Evolutionary conservation across 2,113 vertebrate species (phyloP).

Genomic region (Numida meleagris): DNA sequence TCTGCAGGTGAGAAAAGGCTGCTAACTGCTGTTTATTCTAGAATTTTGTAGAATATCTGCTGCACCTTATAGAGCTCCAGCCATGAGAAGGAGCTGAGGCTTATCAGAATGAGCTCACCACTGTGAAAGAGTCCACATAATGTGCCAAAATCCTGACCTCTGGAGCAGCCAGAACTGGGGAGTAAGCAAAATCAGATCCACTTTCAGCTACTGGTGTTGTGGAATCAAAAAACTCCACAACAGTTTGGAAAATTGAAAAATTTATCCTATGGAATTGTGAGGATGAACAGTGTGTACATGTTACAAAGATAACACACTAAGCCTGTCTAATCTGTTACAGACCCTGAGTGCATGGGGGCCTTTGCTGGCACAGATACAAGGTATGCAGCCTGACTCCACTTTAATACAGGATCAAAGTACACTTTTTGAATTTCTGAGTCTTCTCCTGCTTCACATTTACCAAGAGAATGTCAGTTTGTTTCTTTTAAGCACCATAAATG

Average conservation of each 20-base stretch:
- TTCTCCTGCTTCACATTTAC: background rate
- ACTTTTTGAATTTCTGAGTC: constrained; percentile 9
- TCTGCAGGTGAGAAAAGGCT: background rate
- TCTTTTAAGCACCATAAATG: background rate
- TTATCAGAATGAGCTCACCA: background rate
- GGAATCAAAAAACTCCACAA: background rate
- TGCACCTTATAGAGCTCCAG: background rate
- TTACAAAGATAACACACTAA: background rate
- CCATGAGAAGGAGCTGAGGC: background rate
- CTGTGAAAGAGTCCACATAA: background rate
- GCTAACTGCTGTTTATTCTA: background rate
- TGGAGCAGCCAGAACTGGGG: background rate
- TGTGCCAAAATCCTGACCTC: background rate
- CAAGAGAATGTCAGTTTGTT: background rate
- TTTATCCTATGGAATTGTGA: background rate
- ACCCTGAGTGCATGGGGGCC: background rate
- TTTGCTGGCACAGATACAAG: background rate
- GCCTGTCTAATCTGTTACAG: background rate
- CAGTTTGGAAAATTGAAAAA: background rate
- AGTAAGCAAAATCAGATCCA: background rate
- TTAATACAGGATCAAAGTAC: background rate
- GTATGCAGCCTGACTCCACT: background rate
- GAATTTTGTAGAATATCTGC: background rate
- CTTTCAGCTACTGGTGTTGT: background rate
- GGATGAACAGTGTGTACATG: background rate